Base-by-base conservation (phyloP, 1,140 invertebrate genomes). In the Eubasilissa regina region DNA sequence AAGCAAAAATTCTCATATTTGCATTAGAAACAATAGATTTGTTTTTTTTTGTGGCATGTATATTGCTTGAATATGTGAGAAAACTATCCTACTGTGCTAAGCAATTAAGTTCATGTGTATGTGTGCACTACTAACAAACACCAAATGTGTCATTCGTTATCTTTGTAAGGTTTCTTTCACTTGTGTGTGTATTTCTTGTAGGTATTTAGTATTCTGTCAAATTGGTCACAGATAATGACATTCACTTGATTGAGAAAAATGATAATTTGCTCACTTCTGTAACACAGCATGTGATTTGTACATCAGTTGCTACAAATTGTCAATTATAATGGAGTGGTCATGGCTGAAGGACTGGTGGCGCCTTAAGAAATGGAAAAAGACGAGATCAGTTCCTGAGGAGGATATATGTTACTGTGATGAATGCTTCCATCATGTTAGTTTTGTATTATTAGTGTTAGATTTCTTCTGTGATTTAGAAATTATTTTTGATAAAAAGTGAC, bases 321-420 rank as follows among this genome's bases (percentile, higher is more conserved):
- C 43, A 45, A 17, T 45, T 70, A 72, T 13, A 77, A 94, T 94
- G 92, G 93, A 94, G 86, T 94, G 93, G 93, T 91, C 92, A 79
- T 94, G 93, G 93, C 90, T 93, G 84, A 94, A 93, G 86, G 93
- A 94, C 86, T 94, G 93, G 93, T 94, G 93, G 93, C 89, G 93
- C 77, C 88, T 94, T 48, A 94, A 93, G 86, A 91, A 91, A 84
- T 92, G 92, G 88, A 91, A 90, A 84, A 91, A 90, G 82, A 90
- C 89, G 86, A 90, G 86, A 80, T 88, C 89, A 76, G 89, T 88
- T 44, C 85, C 87, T 77, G 88, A 86, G 85, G 90, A 92, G 85
- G 91, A 92, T 80, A 90, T 92, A 84, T 94, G 93, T 87, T 94
- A 91, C 88, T 94, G 93, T 89, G 93, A 94, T 89, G 92, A 93